Evolutionary conservation across 2,113 vertebrate species (phyloP).

Genomic region (Takifugu flavidus): DNA sequence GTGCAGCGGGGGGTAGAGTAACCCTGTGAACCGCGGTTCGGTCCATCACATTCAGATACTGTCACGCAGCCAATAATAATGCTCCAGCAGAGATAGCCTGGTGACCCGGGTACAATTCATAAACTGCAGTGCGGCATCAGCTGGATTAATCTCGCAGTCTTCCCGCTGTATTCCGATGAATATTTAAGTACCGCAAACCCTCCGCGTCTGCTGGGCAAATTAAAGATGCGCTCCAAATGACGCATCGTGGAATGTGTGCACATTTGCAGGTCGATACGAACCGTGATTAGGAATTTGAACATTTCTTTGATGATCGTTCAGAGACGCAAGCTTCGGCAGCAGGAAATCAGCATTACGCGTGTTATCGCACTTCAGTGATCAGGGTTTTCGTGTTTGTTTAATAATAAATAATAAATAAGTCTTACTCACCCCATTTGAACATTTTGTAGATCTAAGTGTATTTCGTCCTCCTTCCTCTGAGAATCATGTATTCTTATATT

Average conservation of each 20-base stretch:
- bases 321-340: too few relatives aligned
- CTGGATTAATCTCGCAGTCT: conserved; percentile 63
- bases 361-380: neutral
- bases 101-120: conserved; percentile 63
- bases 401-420: conserved; percentile 6
- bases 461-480: conserved; percentile 55
- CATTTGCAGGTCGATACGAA: conserved; percentile 37
- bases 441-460: conserved; percentile 68
- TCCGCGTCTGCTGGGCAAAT: conserved; percentile 31
- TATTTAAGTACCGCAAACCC: conserved; percentile 52
- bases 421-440: conserved; percentile 74
- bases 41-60: conserved; percentile 42
- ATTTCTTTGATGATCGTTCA: conserved; percentile 7
- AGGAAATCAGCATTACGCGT: too few relatives aligned
- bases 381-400: neutral
- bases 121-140: conserved; percentile 78
- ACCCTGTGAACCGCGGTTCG: conserved; percentile 47
- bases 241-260: conserved; percentile 35
- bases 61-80: conserved; percentile 51
- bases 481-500: conserved; percentile 75
- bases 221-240: conserved; percentile 43
- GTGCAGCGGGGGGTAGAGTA: conserved; percentile 33
- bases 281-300: conserved; percentile 16
- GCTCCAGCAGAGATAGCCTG: conserved; percentile 48
- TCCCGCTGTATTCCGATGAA: conserved; percentile 54